These are phyloP conservation scores for Acleris holmiana DNA, from an alignment of 2,888 invertebrate species.

Conservation along the genomic window DNA sequence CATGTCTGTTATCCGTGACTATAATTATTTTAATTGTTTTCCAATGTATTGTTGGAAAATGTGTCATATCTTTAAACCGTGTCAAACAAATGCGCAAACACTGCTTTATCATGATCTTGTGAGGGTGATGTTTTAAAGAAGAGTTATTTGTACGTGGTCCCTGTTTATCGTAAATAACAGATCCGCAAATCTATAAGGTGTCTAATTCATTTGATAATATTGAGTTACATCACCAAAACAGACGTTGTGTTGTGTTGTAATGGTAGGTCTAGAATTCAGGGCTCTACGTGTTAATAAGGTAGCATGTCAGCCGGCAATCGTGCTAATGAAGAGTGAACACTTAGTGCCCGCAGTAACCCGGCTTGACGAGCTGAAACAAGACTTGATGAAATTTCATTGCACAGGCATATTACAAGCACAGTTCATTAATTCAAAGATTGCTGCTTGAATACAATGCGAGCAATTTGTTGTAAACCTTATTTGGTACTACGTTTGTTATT, in stretches of 20 bases:
- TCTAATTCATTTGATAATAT: slow-evolving; percentile 17
- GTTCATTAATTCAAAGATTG: slow-evolving; percentile 3
- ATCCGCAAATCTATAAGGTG: slow-evolving; percentile 5
- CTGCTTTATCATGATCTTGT: neutral
- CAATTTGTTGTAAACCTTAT: neutral
- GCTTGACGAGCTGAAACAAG: slow-evolving; percentile 20
- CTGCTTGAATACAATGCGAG: neutral
- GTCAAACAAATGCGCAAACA: neutral
- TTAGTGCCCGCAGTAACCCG: slow-evolving; percentile 34
- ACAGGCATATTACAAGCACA: neutral
- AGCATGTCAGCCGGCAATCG: slow-evolving; percentile 39
- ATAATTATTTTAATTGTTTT: slow-evolving; percentile 12
- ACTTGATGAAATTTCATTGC: slow-evolving; percentile 27
- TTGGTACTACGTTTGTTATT: neutral
- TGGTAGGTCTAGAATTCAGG: slow-evolving; percentile 33
- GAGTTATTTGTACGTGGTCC: no score
- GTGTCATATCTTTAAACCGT: slow-evolving; percentile 20
- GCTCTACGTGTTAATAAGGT: slow-evolving; percentile 43
- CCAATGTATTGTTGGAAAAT: slow-evolving; percentile 13
- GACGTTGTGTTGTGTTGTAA: slow-evolving; percentile 18
- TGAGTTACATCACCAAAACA: slow-evolving; percentile 15
- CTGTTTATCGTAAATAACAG: neutral
- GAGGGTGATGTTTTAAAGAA: no score
- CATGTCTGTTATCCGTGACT: slow-evolving; percentile 14
- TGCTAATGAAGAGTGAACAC: slow-evolving; percentile 45